phyloP scores from a whole-genome alignment of 2,888 invertebrate species.

The Chalcis sispes region DNA sequence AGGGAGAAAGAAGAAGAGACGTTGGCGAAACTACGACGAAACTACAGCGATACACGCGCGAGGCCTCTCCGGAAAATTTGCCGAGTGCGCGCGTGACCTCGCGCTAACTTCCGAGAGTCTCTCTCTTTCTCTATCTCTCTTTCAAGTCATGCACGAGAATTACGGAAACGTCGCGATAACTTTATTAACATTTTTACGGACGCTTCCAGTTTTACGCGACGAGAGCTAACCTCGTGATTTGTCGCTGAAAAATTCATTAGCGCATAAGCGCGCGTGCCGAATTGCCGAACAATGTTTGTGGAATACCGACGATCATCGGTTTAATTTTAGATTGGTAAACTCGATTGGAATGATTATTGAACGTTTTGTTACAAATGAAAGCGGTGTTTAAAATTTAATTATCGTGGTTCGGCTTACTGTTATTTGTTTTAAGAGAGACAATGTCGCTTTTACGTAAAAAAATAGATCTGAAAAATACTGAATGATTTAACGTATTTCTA shows the following conservation, averaged over 20 bases:
- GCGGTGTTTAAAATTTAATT: constrained; percentile 20
- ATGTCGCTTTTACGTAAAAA: too few relatives aligned
- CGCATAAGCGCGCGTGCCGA: neutral
- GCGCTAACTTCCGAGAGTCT: too few relatives aligned
- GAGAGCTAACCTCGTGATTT: constrained; percentile 32
- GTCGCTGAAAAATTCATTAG: constrained; percentile 44
- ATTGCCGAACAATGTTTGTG: constrained; percentile 11
- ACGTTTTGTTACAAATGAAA: constrained; percentile 5
- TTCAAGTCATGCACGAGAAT: constrained; percentile 26
- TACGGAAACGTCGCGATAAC: constrained; percentile 49
- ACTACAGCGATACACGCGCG: too few relatives aligned
- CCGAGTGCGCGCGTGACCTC: constrained; percentile 1
- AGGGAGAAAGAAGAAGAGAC: too few relatives aligned
- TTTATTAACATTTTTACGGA: constrained; percentile 49
- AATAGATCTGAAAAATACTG: too few relatives aligned
- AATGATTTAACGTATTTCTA: too few relatives aligned
- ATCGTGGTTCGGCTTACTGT: neutral
- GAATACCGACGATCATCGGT: neutral
- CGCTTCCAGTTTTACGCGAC: constrained; percentile 11
- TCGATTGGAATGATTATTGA: constrained; percentile 5
- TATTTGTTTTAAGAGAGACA: too few relatives aligned
- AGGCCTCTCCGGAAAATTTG: constrained; percentile 34
- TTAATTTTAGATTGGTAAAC: constrained; percentile 10
- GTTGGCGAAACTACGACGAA: too few relatives aligned
- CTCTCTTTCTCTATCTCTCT: too few relatives aligned